Base-by-base conservation (phyloP, 1,140 invertebrate genomes). In the Procambarus clarkii region DNA sequence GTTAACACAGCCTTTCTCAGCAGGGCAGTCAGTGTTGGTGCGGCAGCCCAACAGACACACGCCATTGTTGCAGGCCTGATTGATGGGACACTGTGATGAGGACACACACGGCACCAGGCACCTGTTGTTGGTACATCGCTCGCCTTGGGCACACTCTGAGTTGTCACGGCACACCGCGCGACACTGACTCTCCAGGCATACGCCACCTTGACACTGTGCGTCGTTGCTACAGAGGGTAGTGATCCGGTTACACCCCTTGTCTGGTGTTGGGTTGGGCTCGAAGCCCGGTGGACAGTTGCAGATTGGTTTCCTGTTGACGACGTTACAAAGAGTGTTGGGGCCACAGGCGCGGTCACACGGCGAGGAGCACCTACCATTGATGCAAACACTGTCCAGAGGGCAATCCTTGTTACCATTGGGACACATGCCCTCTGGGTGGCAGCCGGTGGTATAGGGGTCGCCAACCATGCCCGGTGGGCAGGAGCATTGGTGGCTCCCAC, bases 221-320 rank as follows among this genome's bases (percentile, higher is more conserved):
- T 98, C 97, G n/a, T 94, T 95, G 0, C 93, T 93, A 94, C 98
- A 98, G 45, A 94, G 94, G 60, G 95, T 95, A 3, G 96, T 94
- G 58, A 95, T 95, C 91, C 98, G 96, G 8, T 97, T 96, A 94
- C 98, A 98, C 1, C 96, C 97, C 85, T 96, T 95, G 90, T 96
- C 95, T 4, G 95, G 92, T 48, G 93, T 94, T 11, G 96, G 95
- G 76, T 96, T 95, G 21, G 96, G 95, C 46, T 94, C 94, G 90
- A 97, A 96, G 3, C 97, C 97, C n/a, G 97, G 96, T 34, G 97
- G 96, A 94, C 98, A 98, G 58, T 96, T 93, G 94, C 98, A 98
- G 93, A 96, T 95, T 0, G 96, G 96, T 93, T 96, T 95, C 74
- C 92, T 93, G 77, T 91, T 91, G 15, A 97, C 97, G 83, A 96